phyloP scores from a whole-genome alignment of 2,113 vertebrate species.

The Pampusana beccarii region DNA sequence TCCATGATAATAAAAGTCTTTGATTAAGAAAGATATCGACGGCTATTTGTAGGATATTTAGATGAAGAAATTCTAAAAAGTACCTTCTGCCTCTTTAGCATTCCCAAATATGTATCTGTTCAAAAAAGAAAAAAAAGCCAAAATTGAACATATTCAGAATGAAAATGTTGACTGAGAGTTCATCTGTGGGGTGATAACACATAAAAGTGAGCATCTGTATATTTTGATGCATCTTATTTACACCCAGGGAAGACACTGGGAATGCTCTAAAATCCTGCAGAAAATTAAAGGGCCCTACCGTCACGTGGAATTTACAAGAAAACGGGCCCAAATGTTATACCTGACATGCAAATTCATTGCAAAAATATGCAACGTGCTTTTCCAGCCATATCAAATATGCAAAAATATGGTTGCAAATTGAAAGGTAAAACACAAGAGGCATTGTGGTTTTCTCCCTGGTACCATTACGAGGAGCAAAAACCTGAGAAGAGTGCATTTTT shows the following conservation, averaged over 20 bases:
- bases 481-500: not conserved
- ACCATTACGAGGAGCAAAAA: not conserved
- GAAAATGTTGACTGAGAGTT: not conserved
- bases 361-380: not conserved
- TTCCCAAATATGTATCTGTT: not conserved
- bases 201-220: not conserved
- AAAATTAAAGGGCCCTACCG: not conserved
- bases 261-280: not conserved
- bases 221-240: slow-evolving; percentile 15
- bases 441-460: not conserved
- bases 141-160: not conserved
- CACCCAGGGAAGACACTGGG: not conserved
- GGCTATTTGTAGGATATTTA: not conserved
- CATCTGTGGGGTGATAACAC: not conserved
- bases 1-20: not conserved
- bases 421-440: not conserved
- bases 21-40: not conserved
- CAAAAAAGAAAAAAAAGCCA: not conserved
- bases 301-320: not conserved
- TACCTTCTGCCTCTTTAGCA: not conserved
- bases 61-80: not conserved
- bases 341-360: not conserved
- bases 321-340: not conserved
- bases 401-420: not conserved
- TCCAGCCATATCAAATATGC: not conserved